Conservation (phyloP, 1,140 invertebrate species). For the Halictus rubicundus region DNA sequence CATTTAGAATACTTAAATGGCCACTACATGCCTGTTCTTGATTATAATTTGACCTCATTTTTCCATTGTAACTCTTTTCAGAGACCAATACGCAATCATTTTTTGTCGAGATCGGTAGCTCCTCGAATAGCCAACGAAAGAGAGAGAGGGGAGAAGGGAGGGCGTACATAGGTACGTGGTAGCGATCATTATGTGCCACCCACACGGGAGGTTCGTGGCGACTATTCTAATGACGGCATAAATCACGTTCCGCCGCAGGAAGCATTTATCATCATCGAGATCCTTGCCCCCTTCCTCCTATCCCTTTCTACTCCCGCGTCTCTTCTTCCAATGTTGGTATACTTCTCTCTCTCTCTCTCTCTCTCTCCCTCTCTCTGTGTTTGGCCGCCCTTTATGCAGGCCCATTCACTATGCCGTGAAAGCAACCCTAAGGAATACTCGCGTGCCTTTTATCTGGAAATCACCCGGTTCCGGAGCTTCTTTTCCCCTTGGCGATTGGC, state of each 20-base stretch:
- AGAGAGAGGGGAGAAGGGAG: too few species aligned
- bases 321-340: too few species aligned
- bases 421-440: slow-evolving; percentile 36
- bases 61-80: too few species aligned
- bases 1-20: too few species aligned
- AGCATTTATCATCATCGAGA: slow-evolving; percentile 73
- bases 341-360: too few species aligned
- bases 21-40: too few species aligned
- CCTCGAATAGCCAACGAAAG: slow-evolving; percentile 10
- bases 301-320: slow-evolving; percentile 2
- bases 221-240: slow-evolving; percentile 71
- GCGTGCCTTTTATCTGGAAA: slow-evolving; percentile 32
- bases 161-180: slow-evolving; percentile 40
- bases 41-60: too few species aligned
- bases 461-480: slow-evolving; percentile 6
- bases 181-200: slow-evolving; percentile 67
- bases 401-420: background rate
- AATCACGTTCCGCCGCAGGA: slow-evolving; percentile 66
- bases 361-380: background rate
- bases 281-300: slow-evolving; percentile 32
- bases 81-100: slow-evolving; percentile 26
- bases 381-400: background rate
- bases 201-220: slow-evolving; percentile 59
- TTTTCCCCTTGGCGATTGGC: background rate
- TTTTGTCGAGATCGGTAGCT: slow-evolving; percentile 33